phyloP scores from a whole-genome alignment of 2,888 invertebrate species.

The Pollenia labialis region DNA sequence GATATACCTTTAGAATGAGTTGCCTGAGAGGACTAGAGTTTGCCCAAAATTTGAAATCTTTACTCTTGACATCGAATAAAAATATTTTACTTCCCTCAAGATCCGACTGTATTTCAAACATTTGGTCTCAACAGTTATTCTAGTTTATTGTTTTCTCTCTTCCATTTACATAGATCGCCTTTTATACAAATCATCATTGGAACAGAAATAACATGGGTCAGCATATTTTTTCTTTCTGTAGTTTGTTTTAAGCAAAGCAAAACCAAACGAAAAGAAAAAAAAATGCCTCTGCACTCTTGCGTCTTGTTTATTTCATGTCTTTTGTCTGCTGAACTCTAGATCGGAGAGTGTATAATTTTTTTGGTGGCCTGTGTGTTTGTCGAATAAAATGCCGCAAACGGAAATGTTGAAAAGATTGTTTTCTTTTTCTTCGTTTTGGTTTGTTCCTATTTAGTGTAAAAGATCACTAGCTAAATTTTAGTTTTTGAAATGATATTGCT shows the following conservation, averaged over 20 bases:
- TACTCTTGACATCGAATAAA: too few species aligned
- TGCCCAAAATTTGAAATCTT: too few species aligned
- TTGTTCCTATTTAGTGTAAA: slow-evolving; percentile 46
- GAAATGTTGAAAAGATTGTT: slow-evolving; percentile 43
- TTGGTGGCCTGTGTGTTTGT: slow-evolving; percentile 3
- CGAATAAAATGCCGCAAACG: slow-evolving; percentile 54
- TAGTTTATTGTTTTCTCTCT: slow-evolving; percentile 22
- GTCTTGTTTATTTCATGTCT: background rate
- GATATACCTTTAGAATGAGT: too few species aligned
- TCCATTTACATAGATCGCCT: background rate
- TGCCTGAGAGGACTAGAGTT: too few species aligned
- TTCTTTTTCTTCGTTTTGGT: slow-evolving; percentile 7
- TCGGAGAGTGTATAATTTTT: background rate
- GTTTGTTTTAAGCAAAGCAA: slow-evolving; percentile 17
- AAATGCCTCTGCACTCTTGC: slow-evolving; percentile 13
- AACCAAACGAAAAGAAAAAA: background rate
- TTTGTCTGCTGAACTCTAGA: slow-evolving; percentile 21
- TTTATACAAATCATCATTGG: slow-evolving; percentile 46
- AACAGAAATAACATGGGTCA: slow-evolving; percentile 48
- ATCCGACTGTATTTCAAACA: slow-evolving; percentile 16
- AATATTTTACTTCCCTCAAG: background rate
- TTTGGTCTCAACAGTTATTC: background rate
- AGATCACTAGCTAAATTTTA: slow-evolving; percentile 59
- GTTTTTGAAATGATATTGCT: background rate
- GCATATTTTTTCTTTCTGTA: slow-evolving; percentile 53